Evolutionary conservation across 2,113 vertebrate species (phyloP), one percentile per base, ranked within the genome.

Genomic region (Sander vitreus): DNA sequence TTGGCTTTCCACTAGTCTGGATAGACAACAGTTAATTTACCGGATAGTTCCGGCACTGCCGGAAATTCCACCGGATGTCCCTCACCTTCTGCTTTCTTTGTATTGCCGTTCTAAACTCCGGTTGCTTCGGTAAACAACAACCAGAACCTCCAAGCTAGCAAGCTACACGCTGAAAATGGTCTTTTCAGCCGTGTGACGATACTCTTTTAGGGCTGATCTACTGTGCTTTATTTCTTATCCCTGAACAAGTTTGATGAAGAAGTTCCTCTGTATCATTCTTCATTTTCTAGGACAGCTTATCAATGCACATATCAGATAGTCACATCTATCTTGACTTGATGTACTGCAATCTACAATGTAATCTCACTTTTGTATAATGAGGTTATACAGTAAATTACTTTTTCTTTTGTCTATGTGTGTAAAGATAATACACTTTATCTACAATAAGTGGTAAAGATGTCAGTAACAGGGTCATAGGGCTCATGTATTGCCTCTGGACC

Each of bases 401-500:
- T 27, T 58, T 33, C 33, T 33, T 1, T 5, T 58, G 3, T 39
- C 18, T n/a, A 4, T 59, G 23, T 80, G 65, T 1, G 23, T 2
- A 18, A 53, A 64, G 68, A 69, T 25, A n/a, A 70, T 0, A 19
- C 3, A 48, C 30, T 55, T 2, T 30, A 54, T 6, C 33, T 8
- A 2, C 16, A 9, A 4, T 60, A 19, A 50, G 10, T 21, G n/a
- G 69, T 73, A 21, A 58, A 81, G 45, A 78, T 74, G 39, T 79
- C 39, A 62, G 78, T 71, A 80, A 55, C 65, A 45, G 58, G 71
- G 71, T 81, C 78, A 71, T 0, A 6, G 27, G 70, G 55, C 69
- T 76, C 54, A 48, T 47, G 59, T 65, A 45, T 69, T 65, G 73
- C 73, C 72, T 85, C 71, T 85, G 62, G 71, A 81, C 73, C 55